Conservation (phyloP, 2,797 vertebrate species). For the Lepus oiostolus region DNA sequence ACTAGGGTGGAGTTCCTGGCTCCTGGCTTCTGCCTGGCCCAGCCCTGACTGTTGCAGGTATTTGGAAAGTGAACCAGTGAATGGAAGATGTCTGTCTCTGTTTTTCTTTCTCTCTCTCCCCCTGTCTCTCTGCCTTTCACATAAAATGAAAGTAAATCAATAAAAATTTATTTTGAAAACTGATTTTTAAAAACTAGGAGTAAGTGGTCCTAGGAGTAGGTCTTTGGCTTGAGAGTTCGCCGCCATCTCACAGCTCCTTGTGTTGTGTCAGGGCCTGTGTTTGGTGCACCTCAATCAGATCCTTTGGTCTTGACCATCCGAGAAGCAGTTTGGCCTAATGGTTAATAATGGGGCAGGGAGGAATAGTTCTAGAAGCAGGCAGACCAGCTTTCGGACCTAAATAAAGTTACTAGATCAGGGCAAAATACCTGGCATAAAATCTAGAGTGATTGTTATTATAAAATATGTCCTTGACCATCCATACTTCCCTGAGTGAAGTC, state of each 20-base stretch:
- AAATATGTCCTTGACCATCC: conserved; percentile 8
- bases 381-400: conserved; percentile 23
- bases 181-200: no score
- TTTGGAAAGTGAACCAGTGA: no score
- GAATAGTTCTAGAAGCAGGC: neutral
- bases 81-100: no score
- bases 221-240: conserved; percentile 8
- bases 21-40: no score
- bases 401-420: conserved; percentile 45
- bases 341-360: neutral
- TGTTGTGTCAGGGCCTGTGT: neutral
- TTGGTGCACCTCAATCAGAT: neutral
- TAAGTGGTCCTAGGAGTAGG: neutral
- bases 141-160: no score
- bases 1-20: no score
- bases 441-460: conserved; percentile 28
- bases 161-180: no score
- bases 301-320: neutral
- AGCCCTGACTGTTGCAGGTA: no score
- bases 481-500: conserved; percentile 45
- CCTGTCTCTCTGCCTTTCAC: no score
- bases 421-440: conserved; percentile 58
- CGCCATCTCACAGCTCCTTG: neutral
- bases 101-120: no score
- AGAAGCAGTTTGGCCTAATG: neutral